phyloP scores from a whole-genome alignment of 2,797 vertebrate genomes.

The Stomatorhinus walkeri region DNA sequence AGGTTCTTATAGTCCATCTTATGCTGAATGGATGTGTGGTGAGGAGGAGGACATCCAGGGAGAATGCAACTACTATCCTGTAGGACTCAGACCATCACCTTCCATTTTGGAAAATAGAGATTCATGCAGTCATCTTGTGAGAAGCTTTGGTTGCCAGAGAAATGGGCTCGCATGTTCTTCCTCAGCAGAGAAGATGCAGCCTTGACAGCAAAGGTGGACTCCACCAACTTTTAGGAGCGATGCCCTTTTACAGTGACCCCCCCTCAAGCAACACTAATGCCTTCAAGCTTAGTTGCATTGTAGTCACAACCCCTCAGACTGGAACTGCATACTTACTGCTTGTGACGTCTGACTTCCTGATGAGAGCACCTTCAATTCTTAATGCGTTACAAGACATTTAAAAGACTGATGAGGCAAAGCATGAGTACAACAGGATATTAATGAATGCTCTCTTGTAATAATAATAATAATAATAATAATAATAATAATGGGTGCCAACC shows the following conservation, averaged over 20 bases:
- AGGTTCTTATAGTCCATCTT: neutral
- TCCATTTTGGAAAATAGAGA: neutral
- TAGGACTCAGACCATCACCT: neutral
- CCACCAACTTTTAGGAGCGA: neutral
- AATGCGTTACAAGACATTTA: constrained; percentile 20
- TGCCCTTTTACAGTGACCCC: neutral
- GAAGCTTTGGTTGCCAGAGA: neutral
- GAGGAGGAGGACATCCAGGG: neutral
- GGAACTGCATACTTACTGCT: constrained; percentile 45
- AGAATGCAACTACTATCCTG: neutral
- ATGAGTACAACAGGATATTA: neutral
- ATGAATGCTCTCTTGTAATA: neutral
- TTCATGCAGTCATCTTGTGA: neutral
- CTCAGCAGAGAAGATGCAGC: neutral
- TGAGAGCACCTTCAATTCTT: constrained; percentile 18
- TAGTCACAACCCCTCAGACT: constrained; percentile 41
- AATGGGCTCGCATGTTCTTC: neutral
- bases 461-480: neutral
- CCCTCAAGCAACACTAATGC: constrained; percentile 21
- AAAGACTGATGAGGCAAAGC: neutral
- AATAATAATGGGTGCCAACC: neutral
- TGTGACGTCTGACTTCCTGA: constrained; percentile 30
- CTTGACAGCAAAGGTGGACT: neutral
- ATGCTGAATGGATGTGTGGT: neutral
- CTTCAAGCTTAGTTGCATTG: constrained; percentile 34